A percentile compares a stretch with the other conserved stretches of the same genome.
Evolutionary conservation across 2,888 invertebrate species (phyloP).

Genomic region (Zele albiditarsus): DNA sequence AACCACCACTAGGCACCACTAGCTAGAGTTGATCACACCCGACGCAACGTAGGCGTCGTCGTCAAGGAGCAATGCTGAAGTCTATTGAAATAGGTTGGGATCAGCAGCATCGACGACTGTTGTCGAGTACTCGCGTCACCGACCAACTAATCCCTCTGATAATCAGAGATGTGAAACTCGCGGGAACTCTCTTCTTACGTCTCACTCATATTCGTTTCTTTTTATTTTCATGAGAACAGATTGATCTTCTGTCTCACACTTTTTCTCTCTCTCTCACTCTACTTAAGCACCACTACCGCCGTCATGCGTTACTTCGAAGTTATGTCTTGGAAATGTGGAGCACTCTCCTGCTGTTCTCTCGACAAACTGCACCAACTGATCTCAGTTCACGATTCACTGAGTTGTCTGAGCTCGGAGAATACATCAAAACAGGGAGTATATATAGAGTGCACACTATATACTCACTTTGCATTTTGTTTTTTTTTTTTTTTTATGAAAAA

Average conservation of each 20-base stretch:
- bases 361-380: background rate
- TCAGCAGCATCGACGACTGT: background rate
- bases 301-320: background rate
- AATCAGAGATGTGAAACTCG: conserved; percentile 11
- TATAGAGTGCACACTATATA: background rate
- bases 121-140: background rate
- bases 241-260: background rate
- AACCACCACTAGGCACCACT: conserved; percentile 23
- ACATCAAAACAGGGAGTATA: background rate
- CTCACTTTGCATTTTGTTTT: background rate
- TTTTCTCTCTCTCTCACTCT: background rate
- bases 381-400: too few relatives aligned
- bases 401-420: background rate
- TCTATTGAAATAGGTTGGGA: too few relatives aligned
- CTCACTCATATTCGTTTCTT: background rate
- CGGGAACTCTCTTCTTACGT: conserved; percentile 15
- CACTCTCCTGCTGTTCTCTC: background rate
- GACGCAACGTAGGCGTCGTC: conserved; percentile 8
- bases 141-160: conserved; percentile 3
- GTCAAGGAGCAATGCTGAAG: background rate
- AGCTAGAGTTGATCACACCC: background rate
- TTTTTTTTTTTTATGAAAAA: background rate
- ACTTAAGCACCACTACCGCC: background rate
- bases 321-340: background rate
- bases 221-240: background rate